Evolutionary conservation across 2,113 vertebrate species (phyloP), one percentile per base, ranked within the genome.

Genomic region (Dromas ardeola): DNA sequence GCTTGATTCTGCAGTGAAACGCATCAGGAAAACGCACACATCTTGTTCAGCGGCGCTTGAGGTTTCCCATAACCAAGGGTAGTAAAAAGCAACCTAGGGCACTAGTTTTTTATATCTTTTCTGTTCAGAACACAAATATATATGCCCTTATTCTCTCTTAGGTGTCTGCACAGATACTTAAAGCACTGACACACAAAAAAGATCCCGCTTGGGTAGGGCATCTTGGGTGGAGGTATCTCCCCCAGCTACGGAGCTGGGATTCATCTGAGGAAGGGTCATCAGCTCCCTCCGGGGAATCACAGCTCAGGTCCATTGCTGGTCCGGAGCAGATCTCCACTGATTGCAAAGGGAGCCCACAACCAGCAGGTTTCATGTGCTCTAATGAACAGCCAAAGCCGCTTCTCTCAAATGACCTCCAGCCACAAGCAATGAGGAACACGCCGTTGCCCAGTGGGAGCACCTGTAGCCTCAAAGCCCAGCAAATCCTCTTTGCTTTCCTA

Each of bases 351-450:
- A n/a, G 13, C 15, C 50, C 43, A 14, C 26, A 47, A 6, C n/a
- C 2, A 0, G 30, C n/a, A 23, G 52, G 25, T 71, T 49, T 61
- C 56, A 4, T 5, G 32, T 7, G 40, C 40, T 55, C 0, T 17
- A 76, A 55, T 0, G 1, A 79, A 10, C 50, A 70, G n/a, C 62
- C 19, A 47, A 55, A 49, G 62, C 50, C 3, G 6, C 58, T 78
- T 62, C 16, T 72, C 30, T 69, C 34, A 3, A 7, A 25, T 14
- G 30, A 53, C 22, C 74, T 77, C 69, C 70, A 67, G n/a, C 21
- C 58, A 27, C 50, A 6, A 15, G 67, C 9, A 4, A 8, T 3
- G 40, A 45, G 40, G 80, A 38, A 5, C 38, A 13, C 1, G 5
- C n/a, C 10, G 12, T 15, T 66, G 40, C 38, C 73, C 56, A 2